phyloP scores from a whole-genome alignment of 2,888 invertebrate genomes.

The Euzetes globulus region DNA sequence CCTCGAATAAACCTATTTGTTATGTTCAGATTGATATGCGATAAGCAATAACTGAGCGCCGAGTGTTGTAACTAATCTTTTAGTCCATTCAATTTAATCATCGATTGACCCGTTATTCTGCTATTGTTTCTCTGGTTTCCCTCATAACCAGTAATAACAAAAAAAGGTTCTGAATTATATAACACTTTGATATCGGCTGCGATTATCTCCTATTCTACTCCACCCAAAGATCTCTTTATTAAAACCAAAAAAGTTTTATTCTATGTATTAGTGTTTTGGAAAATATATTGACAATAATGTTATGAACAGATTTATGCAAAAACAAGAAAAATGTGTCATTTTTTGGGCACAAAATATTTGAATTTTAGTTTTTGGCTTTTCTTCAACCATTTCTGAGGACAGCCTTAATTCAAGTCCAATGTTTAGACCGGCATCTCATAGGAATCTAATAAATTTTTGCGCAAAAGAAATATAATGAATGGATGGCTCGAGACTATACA shows the following conservation, averaged over 20 bases:
- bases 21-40: not conserved
- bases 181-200: constrained; percentile 3
- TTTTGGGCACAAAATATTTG: too few relatives aligned
- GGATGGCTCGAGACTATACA: not conserved
- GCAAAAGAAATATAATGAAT: constrained; percentile 9
- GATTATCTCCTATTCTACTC: constrained; percentile 6
- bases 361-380: too few relatives aligned
- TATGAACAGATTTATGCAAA: not conserved
- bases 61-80: not conserved
- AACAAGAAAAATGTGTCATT: too few relatives aligned
- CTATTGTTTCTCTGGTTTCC: not conserved
- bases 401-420: not conserved
- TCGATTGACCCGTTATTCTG: not conserved
- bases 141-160: not conserved
- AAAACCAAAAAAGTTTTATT: not conserved
- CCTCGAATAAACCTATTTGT: not conserved
- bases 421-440: not conserved
- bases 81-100: constrained; percentile 4
- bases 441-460: too few relatives aligned
- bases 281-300: not conserved
- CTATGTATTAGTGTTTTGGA: not conserved
- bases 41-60: not conserved
- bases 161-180: not conserved
- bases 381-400: too few relatives aligned
- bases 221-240: constrained; percentile 30